These are phyloP conservation scores for Erynnis tages DNA, from an alignment of 2,888 invertebrate genomes.

Conservation along the genomic window DNA sequence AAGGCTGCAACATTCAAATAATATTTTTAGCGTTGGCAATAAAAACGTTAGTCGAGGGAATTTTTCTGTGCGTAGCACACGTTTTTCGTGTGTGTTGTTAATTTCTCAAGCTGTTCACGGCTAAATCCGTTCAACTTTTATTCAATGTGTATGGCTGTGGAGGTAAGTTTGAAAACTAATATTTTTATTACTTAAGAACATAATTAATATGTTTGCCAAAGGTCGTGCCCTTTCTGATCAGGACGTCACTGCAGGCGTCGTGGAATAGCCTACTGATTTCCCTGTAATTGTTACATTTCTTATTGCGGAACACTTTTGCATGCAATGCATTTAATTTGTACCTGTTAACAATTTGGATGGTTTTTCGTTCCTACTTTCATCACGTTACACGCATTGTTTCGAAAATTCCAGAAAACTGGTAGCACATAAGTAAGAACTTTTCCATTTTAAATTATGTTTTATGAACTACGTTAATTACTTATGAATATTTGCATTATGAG, in stretches of 20 bases:
- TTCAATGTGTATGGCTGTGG: conserved; percentile 94
- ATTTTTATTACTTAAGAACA: neutral
- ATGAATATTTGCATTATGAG: no score
- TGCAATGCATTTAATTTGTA: no score
- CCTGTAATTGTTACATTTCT: conserved; percentile 18
- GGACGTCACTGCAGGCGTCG: conserved; percentile 64
- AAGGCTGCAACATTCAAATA: neutral
- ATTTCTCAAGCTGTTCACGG: conserved; percentile 78
- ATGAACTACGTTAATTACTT: neutral
- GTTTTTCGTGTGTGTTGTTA: conserved; percentile 75
- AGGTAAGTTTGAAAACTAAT: conserved; percentile 81
- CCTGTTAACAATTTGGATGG: no score
- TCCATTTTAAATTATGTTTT: no score
- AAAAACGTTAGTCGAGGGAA: conserved; percentile 53
- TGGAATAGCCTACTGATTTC: conserved; percentile 48
- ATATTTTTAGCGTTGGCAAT: conserved; percentile 42
- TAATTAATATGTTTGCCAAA: conserved; percentile 32
- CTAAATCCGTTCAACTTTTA: conserved; percentile 83
- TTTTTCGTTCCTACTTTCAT: neutral
- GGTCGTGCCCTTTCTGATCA: conserved; percentile 61
- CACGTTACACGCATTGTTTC: neutral
- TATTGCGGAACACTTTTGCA: neutral
- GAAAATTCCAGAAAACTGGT: conserved; percentile 4
- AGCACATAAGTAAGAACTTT: no score
- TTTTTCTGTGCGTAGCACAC: conserved; percentile 74